Evolutionary conservation across 2,797 vertebrate species (phyloP), one percentile per base, ranked within the genome.

Genomic region (Sandelia bainsii): DNA sequence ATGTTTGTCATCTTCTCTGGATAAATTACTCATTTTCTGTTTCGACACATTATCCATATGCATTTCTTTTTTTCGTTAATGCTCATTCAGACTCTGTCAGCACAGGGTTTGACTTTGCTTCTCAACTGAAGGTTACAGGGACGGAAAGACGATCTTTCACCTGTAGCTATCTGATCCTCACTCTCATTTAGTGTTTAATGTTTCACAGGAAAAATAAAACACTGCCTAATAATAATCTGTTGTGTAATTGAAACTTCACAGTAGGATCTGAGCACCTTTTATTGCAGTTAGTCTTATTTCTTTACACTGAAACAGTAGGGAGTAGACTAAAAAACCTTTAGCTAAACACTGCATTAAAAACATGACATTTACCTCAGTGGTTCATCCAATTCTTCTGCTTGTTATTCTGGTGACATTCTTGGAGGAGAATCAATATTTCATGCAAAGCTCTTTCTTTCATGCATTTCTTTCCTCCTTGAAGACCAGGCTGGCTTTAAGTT

Each of bases 401-500:
- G 57, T 42, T 34, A 46, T 79, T 69, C 56, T 63, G 56, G 54
- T 25, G 68, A 61, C 66, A 51, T 68, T 49, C 53, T 62, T 29
- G 56, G 61, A 16, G 58, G 27, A 79, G 77, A 79, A 29, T 81
- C 58, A 53, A 62, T 75, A 69, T 86, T 82, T 83, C 60, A 84
- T 54, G 39, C 49, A 39, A 13, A 50, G 42, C 67, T 61, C 34
- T 61, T 60, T 80, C 60, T 79, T 70, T 76, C 49, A 32, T 64
- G 62, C 17, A 45, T 57, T 59, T 74, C 50, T 65, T 20, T 39
- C 20, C 74, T 79, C 44, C 22, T 44, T 52, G 57, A 81, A 53
- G 57, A 66, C 68, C 63, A 42, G 72, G 48, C 51, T 58, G 60
- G 25, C 63, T 77, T 69, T 29, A 12, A 77, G 66, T 77, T 58